phyloP scores from a whole-genome alignment of 2,888 invertebrate species.

The Falcaria lacertinaria region DNA sequence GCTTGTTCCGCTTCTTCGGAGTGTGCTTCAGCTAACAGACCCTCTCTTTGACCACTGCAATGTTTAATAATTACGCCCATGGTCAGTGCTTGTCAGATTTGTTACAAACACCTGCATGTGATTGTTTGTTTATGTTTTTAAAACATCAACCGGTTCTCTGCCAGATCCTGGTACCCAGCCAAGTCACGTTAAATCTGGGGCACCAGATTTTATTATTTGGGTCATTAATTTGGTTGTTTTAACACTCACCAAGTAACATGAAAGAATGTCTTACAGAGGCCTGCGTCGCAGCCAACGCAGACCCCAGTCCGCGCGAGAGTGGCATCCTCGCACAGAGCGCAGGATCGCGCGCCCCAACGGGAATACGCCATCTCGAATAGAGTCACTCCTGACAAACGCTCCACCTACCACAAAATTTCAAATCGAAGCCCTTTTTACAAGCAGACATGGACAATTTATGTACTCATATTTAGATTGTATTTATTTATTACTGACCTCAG shows the following conservation, averaged over 20 bases:
- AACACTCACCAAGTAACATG: slow-evolving; percentile 95
- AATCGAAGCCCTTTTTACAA: not conserved
- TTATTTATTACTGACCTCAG: slow-evolving; percentile 82
- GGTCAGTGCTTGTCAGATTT: too few relatives aligned
- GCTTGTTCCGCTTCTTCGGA: slow-evolving; percentile 94
- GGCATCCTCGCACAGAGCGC: slow-evolving; percentile 93
- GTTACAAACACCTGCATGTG: too few relatives aligned
- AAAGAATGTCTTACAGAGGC: slow-evolving; percentile 97
- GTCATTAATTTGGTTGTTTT: too few relatives aligned
- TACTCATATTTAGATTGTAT: not conserved
- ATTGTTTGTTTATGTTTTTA: too few relatives aligned
- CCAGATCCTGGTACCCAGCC: too few relatives aligned
- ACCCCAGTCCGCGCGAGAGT: slow-evolving; percentile 95
- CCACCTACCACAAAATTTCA: slow-evolving; percentile 70
- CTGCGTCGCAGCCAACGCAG: slow-evolving; percentile 98
- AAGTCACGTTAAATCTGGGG: too few relatives aligned
- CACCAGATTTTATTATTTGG: too few relatives aligned
- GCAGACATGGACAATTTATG: not conserved
- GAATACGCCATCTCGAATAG: slow-evolving; percentile 98
- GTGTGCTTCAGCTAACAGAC: slow-evolving; percentile 94
- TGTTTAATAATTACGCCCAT: too few relatives aligned
- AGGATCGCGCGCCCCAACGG: slow-evolving; percentile 96
- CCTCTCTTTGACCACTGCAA: slow-evolving; percentile 93
- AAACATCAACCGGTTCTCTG: too few relatives aligned
- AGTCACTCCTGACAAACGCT: slow-evolving; percentile 93